phyloP scores from a whole-genome alignment of 2,113 vertebrate genomes.

The Alligator sinensis region DNA sequence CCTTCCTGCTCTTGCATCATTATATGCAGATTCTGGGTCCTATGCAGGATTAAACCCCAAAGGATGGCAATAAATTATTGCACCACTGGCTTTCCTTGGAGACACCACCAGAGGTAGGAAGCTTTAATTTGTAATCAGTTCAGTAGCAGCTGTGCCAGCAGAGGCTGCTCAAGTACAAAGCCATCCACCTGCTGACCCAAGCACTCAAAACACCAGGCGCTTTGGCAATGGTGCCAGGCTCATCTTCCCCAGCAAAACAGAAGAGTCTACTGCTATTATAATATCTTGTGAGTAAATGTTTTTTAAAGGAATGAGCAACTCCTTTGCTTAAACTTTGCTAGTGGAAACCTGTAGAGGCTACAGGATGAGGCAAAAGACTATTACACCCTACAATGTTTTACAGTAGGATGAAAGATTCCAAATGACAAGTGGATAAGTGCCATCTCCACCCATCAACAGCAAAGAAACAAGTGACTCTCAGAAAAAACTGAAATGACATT shows the following conservation, averaged over 20 bases:
- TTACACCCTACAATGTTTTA: background rate
- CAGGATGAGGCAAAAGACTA: slow-evolving; percentile 43
- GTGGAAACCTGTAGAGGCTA: slow-evolving; percentile 1
- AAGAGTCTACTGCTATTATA: slow-evolving; percentile 36
- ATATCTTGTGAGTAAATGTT: too few relatives aligned
- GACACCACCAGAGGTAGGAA: slow-evolving; percentile 3
- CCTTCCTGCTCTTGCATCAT: background rate
- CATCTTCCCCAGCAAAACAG: background rate
- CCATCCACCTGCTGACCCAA: slow-evolving; percentile 15
- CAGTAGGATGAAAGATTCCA: slow-evolving; percentile 11
- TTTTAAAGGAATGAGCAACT: background rate
- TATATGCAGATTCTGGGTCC: background rate
- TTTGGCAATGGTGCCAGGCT: slow-evolving; percentile 28
- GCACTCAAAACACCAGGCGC: slow-evolving; percentile 37
- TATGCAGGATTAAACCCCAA: background rate
- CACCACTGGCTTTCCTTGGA: background rate
- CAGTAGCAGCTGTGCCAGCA: slow-evolving; percentile 10
- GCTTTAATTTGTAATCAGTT: slow-evolving; percentile 50
- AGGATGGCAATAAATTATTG: slow-evolving; percentile 16
- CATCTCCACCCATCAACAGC: background rate
- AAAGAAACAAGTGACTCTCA: background rate
- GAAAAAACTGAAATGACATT: background rate
- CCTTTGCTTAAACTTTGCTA: background rate
- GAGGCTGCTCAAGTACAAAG: background rate
- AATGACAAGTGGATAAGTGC: background rate